phyloP scores from a whole-genome alignment of 2,113 vertebrate species.

The Myiozetetes cayanensis region DNA sequence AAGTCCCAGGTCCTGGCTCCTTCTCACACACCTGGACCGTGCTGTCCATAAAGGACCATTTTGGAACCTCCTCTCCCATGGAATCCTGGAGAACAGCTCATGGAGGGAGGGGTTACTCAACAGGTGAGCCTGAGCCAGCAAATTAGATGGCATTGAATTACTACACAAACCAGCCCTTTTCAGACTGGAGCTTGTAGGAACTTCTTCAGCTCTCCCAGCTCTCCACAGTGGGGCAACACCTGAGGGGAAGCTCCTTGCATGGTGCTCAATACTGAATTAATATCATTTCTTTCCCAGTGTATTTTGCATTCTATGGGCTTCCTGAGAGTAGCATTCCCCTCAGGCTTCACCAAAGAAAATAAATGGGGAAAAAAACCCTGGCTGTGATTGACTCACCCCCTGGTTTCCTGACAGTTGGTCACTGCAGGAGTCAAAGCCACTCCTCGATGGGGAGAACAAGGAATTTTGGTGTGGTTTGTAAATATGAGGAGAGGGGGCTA shows the following conservation, averaged over 20 bases:
- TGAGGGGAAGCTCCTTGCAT: not conserved
- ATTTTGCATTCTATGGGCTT: not conserved
- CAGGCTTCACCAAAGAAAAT: not conserved
- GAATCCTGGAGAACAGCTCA: not conserved
- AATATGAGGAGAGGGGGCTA: not conserved
- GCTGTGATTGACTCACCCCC: not conserved
- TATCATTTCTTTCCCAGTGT: not conserved
- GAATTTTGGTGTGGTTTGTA: not conserved
- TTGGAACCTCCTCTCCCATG: not conserved
- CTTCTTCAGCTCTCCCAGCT: not conserved
- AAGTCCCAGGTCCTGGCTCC: not conserved
- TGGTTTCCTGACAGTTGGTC: not conserved
- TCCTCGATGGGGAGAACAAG: not conserved
- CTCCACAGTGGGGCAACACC: not conserved
- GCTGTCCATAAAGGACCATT: fast-evolving
- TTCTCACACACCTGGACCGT: not conserved
- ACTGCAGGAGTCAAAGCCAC: not conserved
- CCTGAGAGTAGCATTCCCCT: not conserved
- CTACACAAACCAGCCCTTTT: not conserved
- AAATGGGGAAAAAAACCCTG: not conserved
- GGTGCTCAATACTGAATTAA: not conserved
- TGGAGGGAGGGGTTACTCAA: not conserved
- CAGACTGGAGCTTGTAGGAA: not conserved
- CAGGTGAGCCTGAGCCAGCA: not conserved
- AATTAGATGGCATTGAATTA: not conserved